Evolutionary conservation across 2,797 vertebrate species (phyloP), one percentile per base, ranked within the genome.

Genomic region (Pangasius sanitwongsei): DNA sequence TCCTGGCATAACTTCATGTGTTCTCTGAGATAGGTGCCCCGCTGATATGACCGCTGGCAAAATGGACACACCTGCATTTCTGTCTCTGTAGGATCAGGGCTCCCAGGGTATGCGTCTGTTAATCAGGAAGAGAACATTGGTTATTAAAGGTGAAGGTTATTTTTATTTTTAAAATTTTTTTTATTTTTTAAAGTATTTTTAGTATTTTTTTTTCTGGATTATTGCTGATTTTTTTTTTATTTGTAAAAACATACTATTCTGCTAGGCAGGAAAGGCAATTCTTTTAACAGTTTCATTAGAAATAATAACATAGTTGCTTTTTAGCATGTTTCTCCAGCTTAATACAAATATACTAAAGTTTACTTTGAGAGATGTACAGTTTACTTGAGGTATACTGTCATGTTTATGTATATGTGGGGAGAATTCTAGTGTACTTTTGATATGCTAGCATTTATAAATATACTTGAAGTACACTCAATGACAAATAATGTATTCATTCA

Each of bases 1-100:
- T 96, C 95, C 88, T 94, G 96, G 91, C 96, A 97, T 94, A 95
- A 94, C 87, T 92, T 95, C 89, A 96, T 91, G 92, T 97, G 96
- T 74, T 97, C 96, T 91, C 93, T 93, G 63, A 97, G 91, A 41
- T 94, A 93, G 9, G 92, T 88, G 86, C 95, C 95, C 15, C 92
- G 92, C 74, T 93, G 94, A 91, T 93, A 96, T 34, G 93, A 92
- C 89, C 93, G 94, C 91, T 96, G 94, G 93, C 96, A 97, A 91
- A 95, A 96, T 0, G 96, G 96, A 90, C 96, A 97, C 34, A 93
- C 91, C 92, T 96, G 95, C 86, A 94, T 93, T 80, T 44, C 90
- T 74, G 18, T 87, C 65, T 92, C 93, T 28, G 86, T 89, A 25
- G 86, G 88, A 9, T 94, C 92, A 1, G 91, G 89, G 69, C 90